Percentiles rank a stretch among this genome's conserved stretches.
Evolutionary conservation across 2,888 invertebrate species (phyloP).

Genomic region (Allophyes oxyacanthae): DNA sequence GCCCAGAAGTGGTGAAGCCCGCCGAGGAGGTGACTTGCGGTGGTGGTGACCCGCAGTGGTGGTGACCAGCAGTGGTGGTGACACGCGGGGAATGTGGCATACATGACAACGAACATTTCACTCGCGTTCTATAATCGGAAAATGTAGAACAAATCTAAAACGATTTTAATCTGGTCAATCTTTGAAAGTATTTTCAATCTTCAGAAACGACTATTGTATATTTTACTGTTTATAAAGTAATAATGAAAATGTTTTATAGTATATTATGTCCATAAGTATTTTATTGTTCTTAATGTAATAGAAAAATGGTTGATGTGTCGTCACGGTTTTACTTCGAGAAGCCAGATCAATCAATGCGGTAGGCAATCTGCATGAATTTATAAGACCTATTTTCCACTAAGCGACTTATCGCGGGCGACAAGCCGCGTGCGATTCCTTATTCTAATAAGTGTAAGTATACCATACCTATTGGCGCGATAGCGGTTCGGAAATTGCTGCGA

Average conservation of each 20-base stretch:
- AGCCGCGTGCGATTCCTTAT: no score
- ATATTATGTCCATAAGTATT: slow-evolving; percentile 35
- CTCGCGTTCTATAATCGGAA: slow-evolving; percentile 18
- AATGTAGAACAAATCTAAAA: slow-evolving; percentile 11
- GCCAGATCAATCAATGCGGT: background rate
- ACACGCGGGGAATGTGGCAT: slow-evolving; percentile 2
- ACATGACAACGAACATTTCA: slow-evolving; percentile 1
- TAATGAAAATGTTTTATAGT: slow-evolving; percentile 38
- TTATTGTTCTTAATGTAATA: slow-evolving; percentile 37
- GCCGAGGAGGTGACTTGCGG: no score
- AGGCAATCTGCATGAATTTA: no score
- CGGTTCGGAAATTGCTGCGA: no score
- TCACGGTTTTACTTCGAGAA: background rate
- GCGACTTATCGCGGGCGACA: no score
- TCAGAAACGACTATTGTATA: slow-evolving; percentile 33
- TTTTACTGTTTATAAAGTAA: slow-evolving; percentile 41
- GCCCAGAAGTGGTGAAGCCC: no score
- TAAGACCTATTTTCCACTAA: no score
- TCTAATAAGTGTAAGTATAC: no score
- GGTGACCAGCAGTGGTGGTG: no score
- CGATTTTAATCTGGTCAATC: slow-evolving; percentile 32
- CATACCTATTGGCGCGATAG: no score
- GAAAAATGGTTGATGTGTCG: slow-evolving; percentile 6
- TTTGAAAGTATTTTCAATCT: slow-evolving; percentile 36
- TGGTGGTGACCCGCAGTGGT: no score